Evolutionary conservation across 2,888 invertebrate genomes (phyloP), one percentile per base, ranked within the genome.

Genomic region (Ischnus inquisitorius): DNA sequence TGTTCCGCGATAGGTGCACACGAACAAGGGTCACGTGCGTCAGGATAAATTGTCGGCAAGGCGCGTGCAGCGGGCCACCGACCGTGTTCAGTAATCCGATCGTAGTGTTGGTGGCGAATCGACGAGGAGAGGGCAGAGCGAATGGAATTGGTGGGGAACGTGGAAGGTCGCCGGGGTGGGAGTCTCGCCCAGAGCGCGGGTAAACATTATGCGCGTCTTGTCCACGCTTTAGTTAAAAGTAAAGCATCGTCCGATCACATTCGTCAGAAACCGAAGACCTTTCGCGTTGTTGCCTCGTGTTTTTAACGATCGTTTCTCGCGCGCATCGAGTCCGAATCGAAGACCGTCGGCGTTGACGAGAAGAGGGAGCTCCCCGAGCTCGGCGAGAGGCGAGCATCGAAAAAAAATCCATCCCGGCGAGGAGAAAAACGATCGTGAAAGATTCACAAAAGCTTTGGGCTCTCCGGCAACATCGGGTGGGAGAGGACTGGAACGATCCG

Each of bases 161-260:
- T 14, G 80, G 68, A 84, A 82, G 79, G 83, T 81, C 79, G 79
- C 19, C 41, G 68, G 79, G 83, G 82, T 77, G 65, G 79, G 25
- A 41, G 64, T 78, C 51, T 62, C 77, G 68, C 34, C 34, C 22
- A 46, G 57, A 39, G 77, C 68, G 74, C 88, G 89, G 87, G 89
- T 91, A 91, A 91, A 91, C 90, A 91, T 90, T 88, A 88, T 84
- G 84, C 85, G 87, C 87, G 81, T 85, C 84, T 82, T 85, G 85
- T 71, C 84, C 86, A 86, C 76, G 87, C 88, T 84, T 88, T 87
- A 92, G 92, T 91, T 83, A 54, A 80, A 88, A 90, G 87, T 85
- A 88, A 88, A 89, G 87, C 88, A 82, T 62, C 82, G 81, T 64
- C 75, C 74, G 62, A 75, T 62, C 25, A 46, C 57, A 60, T 34